phyloP scores from a whole-genome alignment of 2,888 invertebrate species.

The Carpatolechia fugitivella region DNA sequence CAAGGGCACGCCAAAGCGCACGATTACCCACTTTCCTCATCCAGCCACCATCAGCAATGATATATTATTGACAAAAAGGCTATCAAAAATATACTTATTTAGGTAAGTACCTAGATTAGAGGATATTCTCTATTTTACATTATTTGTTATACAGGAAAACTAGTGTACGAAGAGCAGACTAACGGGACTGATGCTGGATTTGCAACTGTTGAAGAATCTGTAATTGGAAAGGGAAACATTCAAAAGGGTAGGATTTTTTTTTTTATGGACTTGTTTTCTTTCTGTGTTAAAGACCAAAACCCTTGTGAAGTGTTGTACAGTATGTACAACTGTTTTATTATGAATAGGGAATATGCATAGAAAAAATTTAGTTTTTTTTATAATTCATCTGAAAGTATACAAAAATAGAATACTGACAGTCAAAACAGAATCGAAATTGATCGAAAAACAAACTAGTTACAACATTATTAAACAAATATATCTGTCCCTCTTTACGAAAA shows the following conservation, averaged over 20 bases:
- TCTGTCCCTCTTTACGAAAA: too few relatives aligned
- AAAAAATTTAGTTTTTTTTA: too few relatives aligned
- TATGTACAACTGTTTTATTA: background rate
- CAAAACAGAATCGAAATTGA: too few relatives aligned
- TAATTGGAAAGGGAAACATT: slow-evolving; percentile 28
- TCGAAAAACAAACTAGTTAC: too few relatives aligned
- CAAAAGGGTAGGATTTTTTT: background rate
- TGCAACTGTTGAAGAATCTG: slow-evolving; percentile 44
- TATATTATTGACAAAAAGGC: background rate
- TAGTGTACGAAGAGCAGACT: slow-evolving; percentile 24
- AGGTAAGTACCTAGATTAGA: background rate
- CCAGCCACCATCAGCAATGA: background rate
- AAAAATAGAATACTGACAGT: too few relatives aligned
- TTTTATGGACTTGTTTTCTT: too few relatives aligned
- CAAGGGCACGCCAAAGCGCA: too few relatives aligned
- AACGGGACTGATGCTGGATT: slow-evolving; percentile 35
- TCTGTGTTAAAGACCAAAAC: too few relatives aligned
- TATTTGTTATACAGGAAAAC: slow-evolving; percentile 23
- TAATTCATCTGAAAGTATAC: too few relatives aligned
- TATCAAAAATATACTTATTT: background rate
- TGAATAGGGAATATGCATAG: too few relatives aligned
- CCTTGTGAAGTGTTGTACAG: background rate
- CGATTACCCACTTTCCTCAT: too few relatives aligned
- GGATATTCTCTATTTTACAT: background rate
- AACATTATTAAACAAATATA: too few relatives aligned